Evolutionary conservation across 2,113 vertebrate genomes (phyloP), one percentile per base, ranked within the genome.

Genomic region (Chinchilla lanigera): DNA sequence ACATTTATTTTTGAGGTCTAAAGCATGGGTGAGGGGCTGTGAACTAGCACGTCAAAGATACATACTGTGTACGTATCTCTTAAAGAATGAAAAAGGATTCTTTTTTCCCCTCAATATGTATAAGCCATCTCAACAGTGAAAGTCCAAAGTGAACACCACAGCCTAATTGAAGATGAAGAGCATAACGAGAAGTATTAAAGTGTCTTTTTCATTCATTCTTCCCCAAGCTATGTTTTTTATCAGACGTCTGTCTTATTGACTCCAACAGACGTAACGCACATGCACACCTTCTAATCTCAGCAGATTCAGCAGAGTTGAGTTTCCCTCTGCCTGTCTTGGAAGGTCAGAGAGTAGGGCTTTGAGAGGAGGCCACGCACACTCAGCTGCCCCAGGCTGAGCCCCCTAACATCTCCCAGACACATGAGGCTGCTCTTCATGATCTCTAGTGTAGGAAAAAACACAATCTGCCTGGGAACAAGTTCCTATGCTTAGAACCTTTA

Each of bases 1-100:
- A 63, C 17, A 86, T 89, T 98, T 96, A 96, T 96, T 95, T 85
- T 88, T 96, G 90, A 97, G 92, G 92, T 80, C 97, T 93, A 77
- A 60, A 94, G 94, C 88, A 96, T 95, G 97, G 94, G 65, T 0
- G 58, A 44, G 77, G 92, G 69, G 96, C 0, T 96, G 89, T 87
- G 97, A 83, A 94, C 82, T 47, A 73, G 54, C 85, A 24, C 12
- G 44, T 92, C 86, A 90, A 97, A 98, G 94, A 90, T 61, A 94
- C 97, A 98, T 38, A 12, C 0, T 78, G 80, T 50, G 86, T 38
- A 84, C 0, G 0, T 77, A 75, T 7, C 52, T 94, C 95, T 93
- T 85, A 63, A 89, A 97, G 83, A 97, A 96, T 82, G 95, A 96
- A 96, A 95, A n/a, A n/a, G n/a, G n/a, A n/a, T n/a, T n/a, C n/a